Conservation (phyloP, 64 coral and sea anemone genomes). For the Exaiptasia diaphana region DNA sequence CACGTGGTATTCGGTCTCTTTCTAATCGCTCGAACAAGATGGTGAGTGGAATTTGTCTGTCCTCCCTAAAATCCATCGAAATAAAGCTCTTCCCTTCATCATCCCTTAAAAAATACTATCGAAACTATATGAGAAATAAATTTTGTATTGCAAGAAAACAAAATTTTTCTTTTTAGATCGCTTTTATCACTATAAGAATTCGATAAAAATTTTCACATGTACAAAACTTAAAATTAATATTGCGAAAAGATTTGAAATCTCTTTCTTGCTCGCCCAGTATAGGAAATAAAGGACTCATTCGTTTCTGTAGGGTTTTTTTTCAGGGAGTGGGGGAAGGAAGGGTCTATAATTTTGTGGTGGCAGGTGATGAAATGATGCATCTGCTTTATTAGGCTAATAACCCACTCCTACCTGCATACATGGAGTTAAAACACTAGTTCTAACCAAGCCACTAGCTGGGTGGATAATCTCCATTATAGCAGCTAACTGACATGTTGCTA, state of each 20-base stretch:
- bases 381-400: no score
- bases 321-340: no score
- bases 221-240: no score
- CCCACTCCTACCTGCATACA: slow-evolving; percentile 61
- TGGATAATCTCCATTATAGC: slow-evolving; percentile 85
- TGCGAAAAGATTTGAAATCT: no score
- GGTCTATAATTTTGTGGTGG: no score
- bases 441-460: slow-evolving; percentile 65
- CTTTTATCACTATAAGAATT: no score
- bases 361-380: no score
- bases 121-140: not conserved
- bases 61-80: not conserved
- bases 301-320: not conserved
- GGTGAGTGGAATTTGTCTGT: slow-evolving; percentile 11
- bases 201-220: no score
- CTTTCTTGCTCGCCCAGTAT: no score
- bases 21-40: slow-evolving; percentile 17
- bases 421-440: slow-evolving; percentile 76
- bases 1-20: not conserved
- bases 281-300: no score
- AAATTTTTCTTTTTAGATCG: no score
- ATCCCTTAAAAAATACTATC: not conserved
- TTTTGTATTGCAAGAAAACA: not conserved
- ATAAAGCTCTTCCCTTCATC: not conserved
- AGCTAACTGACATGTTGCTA: slow-evolving; percentile 89